Base-by-base conservation (phyloP, 2,888 invertebrate genomes). In the Lampropteryx suffumata region DNA sequence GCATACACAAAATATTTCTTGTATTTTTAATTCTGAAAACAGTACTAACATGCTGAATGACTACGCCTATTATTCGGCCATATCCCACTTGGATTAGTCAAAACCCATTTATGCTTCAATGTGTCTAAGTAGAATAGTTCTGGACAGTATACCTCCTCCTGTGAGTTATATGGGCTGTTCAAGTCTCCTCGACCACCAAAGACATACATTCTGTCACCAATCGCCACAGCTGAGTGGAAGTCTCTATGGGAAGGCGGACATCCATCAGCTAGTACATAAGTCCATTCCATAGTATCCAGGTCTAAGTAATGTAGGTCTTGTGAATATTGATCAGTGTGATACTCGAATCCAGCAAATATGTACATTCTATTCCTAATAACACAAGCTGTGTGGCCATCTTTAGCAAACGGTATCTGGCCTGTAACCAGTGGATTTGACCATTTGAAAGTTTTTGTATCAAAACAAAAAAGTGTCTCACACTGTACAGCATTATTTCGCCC, bases 361-460 rank as follows among this genome's bases (percentile, higher is more conserved):
- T 94, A 96, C 97, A 98, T 97, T 68, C 91, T 92, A 67, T 94
- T 92, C 46, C 91, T 91, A 62, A 96, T 94, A 0, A 96, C 87
- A 74, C 96, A 96, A 1, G 98, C 97, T 0, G 97, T 95, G 78
- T 98, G 98, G 0, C 98, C 98, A 83, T 98, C 98, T 65, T 97
- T 92, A 0, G 97, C 95, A 49, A 94, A 93, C 0, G 98, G 98
- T 21, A 94, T 84, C 37, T 85, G 85, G 0, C 97, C 97, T 1
- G 88, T 84, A 0, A 94, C 94, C 33, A 77, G 58, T 7, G 94
- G 94, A 1, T 91, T 91, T 11, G 91, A 92, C 95, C 96, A 96
- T 67, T 91, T 90, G 27, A 93, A 84, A 46, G 90, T 93, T 63
- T 91, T 92, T 7, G 95, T 94, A 79, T 98, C 94, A 75, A 96